Conservation (phyloP, 2,888 invertebrate genomes). For the Tridacna crocea region DNA sequence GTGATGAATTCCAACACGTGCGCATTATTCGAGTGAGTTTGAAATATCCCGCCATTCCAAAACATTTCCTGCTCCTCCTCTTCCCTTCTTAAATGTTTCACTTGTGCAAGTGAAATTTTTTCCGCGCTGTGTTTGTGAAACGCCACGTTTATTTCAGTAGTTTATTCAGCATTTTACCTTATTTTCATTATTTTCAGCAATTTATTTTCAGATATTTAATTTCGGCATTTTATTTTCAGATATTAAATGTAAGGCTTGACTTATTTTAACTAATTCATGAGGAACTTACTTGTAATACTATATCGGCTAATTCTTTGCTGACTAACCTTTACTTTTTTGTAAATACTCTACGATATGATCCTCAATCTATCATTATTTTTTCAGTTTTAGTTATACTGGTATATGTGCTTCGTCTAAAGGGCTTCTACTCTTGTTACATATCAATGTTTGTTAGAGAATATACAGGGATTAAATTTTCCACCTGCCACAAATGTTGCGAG, state of each 20-base stretch:
- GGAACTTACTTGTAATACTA: no score
- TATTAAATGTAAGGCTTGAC: neutral
- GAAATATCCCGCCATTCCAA: constrained; percentile 3
- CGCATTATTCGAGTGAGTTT: neutral
- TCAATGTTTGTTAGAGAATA: no score
- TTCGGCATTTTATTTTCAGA: neutral
- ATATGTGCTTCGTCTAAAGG: no score
- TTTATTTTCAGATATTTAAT: neutral
- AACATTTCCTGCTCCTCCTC: constrained; percentile 7
- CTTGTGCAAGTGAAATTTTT: neutral
- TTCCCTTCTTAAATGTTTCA: constrained; percentile 19
- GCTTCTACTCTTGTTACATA: no score
- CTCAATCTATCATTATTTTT: no score
- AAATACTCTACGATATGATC: no score
- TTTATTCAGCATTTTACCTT: neutral
- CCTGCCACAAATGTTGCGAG: no score
- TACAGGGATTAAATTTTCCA: no score
- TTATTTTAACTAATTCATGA: no score
- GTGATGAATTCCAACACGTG: neutral
- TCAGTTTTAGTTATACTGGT: no score
- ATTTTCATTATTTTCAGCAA: neutral
- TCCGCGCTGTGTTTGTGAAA: neutral
- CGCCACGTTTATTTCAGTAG: neutral
- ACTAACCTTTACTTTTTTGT: no score
- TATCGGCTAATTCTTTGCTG: no score